Evolutionary conservation across 2,888 invertebrate genomes (phyloP), one percentile per base, ranked within the genome.

Genomic region (Bellardia pandia): DNA sequence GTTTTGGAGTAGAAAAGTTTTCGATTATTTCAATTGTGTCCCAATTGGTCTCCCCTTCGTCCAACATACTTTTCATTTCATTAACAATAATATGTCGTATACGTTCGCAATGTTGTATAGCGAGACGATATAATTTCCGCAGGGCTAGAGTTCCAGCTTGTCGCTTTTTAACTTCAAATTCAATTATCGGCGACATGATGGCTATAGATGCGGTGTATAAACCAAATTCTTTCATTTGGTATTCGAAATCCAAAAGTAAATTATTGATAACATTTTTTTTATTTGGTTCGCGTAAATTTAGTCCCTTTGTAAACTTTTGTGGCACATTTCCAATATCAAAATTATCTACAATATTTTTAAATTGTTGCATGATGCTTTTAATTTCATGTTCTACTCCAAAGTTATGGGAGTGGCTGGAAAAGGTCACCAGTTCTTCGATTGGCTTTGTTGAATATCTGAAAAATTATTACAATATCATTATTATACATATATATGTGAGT

Each of bases 1-100:
- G 91, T 94, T 97, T 96, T 16, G 95, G 94, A 0, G 96, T 95
- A 0, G 96, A 96, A 93, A 94, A 95, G 89, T 94, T 94, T 3
- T 94, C 71, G 30, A 97, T 95, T 2, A 90, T 56, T 42, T 92
- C 90, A 3, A 88, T 62, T 2, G 89, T 88, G 53, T 90, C 82
- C 13, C 48, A 74, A 9, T 86, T 85, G 0, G 86, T 89, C 2
- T 84, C 88, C 56, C 93, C 93, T 1, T 90, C 90, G 37, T 92
- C 91, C 1, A 88, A 2, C 33, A 90, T 30, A 40, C 90, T 91
- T 0, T 88, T 85, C 1, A 96, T 95, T 16, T 94, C 93, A 1
- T 93, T 89, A 1, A 95, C 90, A n/a, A 96, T 91, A 14, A 95
- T 79, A 88, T 94, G 94, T 48, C 95, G 94, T 3, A 95, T 92